phyloP scores from a whole-genome alignment of 1,140 invertebrate genomes.

The Drosophila busckii region DNA sequence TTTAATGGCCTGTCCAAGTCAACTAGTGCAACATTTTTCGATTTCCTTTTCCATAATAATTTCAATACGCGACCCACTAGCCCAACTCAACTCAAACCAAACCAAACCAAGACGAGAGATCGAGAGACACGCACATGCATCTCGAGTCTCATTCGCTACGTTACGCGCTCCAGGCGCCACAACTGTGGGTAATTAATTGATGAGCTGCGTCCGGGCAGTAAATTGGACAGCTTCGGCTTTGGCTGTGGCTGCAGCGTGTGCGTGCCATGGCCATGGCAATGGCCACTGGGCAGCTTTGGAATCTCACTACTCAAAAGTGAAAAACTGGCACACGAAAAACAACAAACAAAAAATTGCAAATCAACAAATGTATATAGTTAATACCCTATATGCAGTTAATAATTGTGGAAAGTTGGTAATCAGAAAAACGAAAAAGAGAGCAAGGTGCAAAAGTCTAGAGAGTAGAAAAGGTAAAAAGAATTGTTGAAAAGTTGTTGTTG shows the following conservation, averaged over 20 bases:
- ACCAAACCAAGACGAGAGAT: slow-evolving; percentile 1
- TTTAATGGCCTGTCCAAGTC: slow-evolving; percentile 54
- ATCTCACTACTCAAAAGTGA: too few species aligned
- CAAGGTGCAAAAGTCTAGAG: slow-evolving; percentile 19
- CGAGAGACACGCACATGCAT: slow-evolving; percentile 23
- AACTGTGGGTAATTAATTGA: slow-evolving; percentile 63
- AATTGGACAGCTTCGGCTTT: slow-evolving; percentile 53
- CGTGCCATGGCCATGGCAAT: slow-evolving; percentile 46
- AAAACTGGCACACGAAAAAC: too few species aligned
- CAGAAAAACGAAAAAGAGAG: neutral
- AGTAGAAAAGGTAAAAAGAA: too few species aligned
- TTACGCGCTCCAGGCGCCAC: slow-evolving; percentile 41
- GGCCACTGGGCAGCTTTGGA: slow-evolving; percentile 35
- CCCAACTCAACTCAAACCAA: slow-evolving; percentile 18
- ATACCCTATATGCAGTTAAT: too few species aligned
- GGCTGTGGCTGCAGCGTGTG: slow-evolving; percentile 21
- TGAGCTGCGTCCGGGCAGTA: slow-evolving; percentile 64
- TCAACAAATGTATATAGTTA: too few species aligned
- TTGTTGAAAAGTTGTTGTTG: too few species aligned
- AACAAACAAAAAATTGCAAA: too few species aligned
- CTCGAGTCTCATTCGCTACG: too few species aligned
- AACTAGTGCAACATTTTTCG: slow-evolving; percentile 65
- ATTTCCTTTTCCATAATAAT: slow-evolving; percentile 58
- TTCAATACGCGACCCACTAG: slow-evolving; percentile 54
- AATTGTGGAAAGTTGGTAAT: too few species aligned